Conservation (phyloP, 2,888 invertebrate genomes). For the Arrhopalites spinosus region DNA sequence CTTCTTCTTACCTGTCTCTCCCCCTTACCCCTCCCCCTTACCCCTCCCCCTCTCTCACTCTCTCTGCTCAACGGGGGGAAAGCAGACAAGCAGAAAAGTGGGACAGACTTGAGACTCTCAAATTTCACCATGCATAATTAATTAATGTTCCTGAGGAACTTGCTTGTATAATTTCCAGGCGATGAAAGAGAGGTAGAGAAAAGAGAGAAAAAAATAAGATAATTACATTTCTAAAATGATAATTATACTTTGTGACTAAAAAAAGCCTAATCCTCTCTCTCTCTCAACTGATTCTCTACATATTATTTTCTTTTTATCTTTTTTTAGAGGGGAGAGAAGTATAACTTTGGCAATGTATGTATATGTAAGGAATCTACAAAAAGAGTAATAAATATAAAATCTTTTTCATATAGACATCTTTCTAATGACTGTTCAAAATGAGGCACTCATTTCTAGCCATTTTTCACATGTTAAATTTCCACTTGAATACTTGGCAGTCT, state of each 20-base stretch:
- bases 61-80: too few species aligned
- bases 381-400: too few species aligned
- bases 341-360: too few species aligned
- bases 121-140: slow-evolving; percentile 37
- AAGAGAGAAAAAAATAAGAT: slow-evolving; percentile 39
- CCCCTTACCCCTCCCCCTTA: slow-evolving; percentile 7
- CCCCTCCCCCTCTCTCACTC: too few species aligned
- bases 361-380: background rate
- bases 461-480: slow-evolving; percentile 15
- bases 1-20: background rate
- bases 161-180: slow-evolving; percentile 29
- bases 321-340: too few species aligned
- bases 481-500: background rate
- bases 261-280: slow-evolving; percentile 15
- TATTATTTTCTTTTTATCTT: slow-evolving; percentile 4
- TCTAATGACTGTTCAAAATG: too few species aligned
- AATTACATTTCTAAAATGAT: slow-evolving; percentile 41
- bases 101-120: background rate
- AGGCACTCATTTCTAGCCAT: slow-evolving; percentile 8
- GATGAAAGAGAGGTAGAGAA: background rate
- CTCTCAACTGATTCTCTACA: slow-evolving; percentile 1
- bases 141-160: slow-evolving; percentile 36
- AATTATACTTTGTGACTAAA: slow-evolving; percentile 29
- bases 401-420: too few species aligned
- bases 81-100: slow-evolving; percentile 9